phyloP scores from a whole-genome alignment of 2,113 vertebrate species.

The Pachycephala philippinensis region DNA sequence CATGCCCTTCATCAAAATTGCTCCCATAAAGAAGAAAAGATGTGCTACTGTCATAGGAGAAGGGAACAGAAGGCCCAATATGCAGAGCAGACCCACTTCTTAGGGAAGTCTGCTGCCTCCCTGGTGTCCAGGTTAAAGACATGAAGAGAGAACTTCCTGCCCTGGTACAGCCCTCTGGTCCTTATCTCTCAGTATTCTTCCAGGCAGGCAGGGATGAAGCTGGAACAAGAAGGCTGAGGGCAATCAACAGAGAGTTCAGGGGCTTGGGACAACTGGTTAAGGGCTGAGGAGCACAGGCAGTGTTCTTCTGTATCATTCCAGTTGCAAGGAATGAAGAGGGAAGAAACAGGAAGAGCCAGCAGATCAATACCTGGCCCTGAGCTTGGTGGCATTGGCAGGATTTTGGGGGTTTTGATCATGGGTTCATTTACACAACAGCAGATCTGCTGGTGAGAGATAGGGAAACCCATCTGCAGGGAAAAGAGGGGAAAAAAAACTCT shows the following conservation, averaged over 20 bases:
- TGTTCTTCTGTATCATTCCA: neutral
- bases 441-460: neutral
- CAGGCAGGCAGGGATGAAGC: neutral
- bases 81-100: neutral
- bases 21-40: neutral
- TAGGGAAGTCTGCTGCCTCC: neutral
- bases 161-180: neutral
- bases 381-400: neutral
- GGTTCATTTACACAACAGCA: neutral
- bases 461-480: neutral
- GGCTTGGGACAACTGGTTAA: neutral
- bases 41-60: neutral
- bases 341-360: neutral
- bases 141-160: neutral
- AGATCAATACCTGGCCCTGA: neutral
- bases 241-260: neutral
- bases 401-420: neutral
- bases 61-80: neutral
- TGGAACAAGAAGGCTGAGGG: neutral
- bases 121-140: neutral
- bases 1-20: fast-evolving
- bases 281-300: neutral
- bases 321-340: neutral
- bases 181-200: neutral
- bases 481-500: neutral